A percentile compares a stretch with the other conserved stretches of the same genome.
These are phyloP conservation scores for Pseudanteris insignis DNA, from an alignment of 2,888 invertebrate genomes.

Conservation along the genomic window DNA sequence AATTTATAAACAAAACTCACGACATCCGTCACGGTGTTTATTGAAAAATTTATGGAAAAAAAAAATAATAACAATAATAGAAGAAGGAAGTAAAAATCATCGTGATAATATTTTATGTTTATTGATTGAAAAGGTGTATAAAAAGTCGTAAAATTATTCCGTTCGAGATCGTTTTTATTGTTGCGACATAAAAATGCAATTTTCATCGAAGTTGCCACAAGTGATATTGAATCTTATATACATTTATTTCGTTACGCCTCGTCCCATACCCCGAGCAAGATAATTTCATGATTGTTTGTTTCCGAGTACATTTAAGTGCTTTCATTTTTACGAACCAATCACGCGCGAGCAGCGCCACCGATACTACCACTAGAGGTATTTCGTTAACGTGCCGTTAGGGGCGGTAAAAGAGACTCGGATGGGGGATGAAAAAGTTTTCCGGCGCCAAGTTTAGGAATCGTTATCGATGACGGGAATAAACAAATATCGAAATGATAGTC, in stretches of 20 bases:
- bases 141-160: too few species aligned
- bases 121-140: too few species aligned
- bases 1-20: too few species aligned
- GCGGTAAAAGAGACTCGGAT: not conserved
- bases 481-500: too few species aligned
- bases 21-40: too few species aligned
- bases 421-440: too few species aligned
- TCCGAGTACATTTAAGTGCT: conserved; percentile 28
- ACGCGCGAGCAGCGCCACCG: conserved; percentile 9
- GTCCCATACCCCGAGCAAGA: conserved; percentile 1
- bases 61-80: not conserved
- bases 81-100: not conserved
- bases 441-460: too few species aligned
- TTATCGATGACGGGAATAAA: too few species aligned
- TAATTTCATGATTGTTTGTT: conserved; percentile 25
- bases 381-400: not conserved
- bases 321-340: conserved; percentile 32
- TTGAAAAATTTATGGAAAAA: too few species aligned
- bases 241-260: conserved; percentile 14
- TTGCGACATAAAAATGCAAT: conserved; percentile 26
- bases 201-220: conserved; percentile 14
- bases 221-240: conserved; percentile 21
- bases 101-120: too few species aligned
- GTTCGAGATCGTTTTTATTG: conserved; percentile 18
- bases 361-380: too few species aligned